These are phyloP conservation scores for Prunella himalayana DNA, from an alignment of 2,113 vertebrate species.

Conservation along the genomic window DNA sequence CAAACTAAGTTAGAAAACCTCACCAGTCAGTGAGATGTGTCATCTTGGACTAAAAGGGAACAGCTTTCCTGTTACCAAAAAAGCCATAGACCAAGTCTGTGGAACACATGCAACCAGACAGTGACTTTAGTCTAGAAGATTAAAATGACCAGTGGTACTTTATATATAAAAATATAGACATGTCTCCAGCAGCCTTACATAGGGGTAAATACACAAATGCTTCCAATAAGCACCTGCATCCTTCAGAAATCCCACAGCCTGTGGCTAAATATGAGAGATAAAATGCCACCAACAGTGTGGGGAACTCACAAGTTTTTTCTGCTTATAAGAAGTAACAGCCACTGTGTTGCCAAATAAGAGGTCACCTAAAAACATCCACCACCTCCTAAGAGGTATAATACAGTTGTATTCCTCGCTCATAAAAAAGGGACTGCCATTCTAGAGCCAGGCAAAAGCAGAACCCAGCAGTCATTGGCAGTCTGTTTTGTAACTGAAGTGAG, in stretches of 20 bases:
- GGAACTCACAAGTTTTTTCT: not conserved
- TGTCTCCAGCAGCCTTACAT: not conserved
- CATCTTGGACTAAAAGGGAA: not conserved
- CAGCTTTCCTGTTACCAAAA: not conserved
- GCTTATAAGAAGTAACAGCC: not conserved
- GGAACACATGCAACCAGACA: not conserved
- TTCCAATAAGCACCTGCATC: not conserved
- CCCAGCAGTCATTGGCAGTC: not conserved
- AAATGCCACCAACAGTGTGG: not conserved
- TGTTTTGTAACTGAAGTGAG: not conserved
- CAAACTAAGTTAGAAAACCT: not conserved
- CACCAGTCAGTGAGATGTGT: not conserved
- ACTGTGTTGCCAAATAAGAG: not conserved
- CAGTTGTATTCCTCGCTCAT: not conserved
- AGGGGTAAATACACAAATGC: not conserved
- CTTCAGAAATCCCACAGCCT: not conserved
- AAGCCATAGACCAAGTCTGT: not conserved
- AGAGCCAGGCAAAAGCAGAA: not conserved
- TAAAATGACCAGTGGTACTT: not conserved
- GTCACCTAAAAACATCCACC: not conserved
- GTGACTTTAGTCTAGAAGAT: not conserved
- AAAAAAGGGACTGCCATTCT: not conserved
- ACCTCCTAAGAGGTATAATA: not conserved
- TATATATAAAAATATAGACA: not conserved
- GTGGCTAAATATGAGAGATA: fast-evolving